These are phyloP conservation scores for Corvus hawaiiensis DNA, from an alignment of 2,113 vertebrate genomes.

Conservation along the genomic window DNA sequence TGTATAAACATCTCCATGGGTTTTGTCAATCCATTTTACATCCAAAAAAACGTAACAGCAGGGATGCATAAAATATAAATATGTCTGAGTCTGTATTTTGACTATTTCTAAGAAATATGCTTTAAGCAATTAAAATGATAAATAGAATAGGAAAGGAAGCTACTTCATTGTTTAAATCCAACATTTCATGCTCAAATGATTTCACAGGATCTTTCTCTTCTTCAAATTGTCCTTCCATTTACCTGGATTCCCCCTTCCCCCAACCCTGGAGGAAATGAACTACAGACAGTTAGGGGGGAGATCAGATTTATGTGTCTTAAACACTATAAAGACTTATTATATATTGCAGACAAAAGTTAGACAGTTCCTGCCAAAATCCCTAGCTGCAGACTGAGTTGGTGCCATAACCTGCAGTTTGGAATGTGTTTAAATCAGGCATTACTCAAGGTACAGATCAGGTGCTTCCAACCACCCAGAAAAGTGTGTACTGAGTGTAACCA, in stretches of 20 bases:
- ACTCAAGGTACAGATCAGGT: conserved; percentile 39
- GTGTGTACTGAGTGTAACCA: background rate
- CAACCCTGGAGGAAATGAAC: conserved; percentile 38
- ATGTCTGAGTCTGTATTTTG: conserved; percentile 70
- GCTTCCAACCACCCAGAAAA: background rate
- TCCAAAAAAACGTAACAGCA: conserved; percentile 58
- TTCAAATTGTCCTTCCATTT: conserved; percentile 50
- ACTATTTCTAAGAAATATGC: conserved; percentile 64
- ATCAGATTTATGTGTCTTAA: conserved; percentile 60
- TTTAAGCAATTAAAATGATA: conserved; percentile 67
- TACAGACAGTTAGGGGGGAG: conserved; percentile 23
- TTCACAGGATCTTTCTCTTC: conserved; percentile 29
- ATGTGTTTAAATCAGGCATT: background rate
- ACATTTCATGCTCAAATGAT: conserved; percentile 52
- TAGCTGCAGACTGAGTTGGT: background rate
- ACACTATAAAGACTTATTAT: conserved; percentile 38
- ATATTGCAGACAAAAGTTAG: conserved; percentile 46
- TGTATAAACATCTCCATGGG: conserved; percentile 68
- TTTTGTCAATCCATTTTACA: conserved; percentile 46
- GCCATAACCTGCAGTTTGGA: conserved; percentile 20
- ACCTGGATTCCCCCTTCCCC: conserved; percentile 11
- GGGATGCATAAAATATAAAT: conserved; percentile 66
- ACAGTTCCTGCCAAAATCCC: conserved; percentile 45
- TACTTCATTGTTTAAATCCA: conserved; percentile 61
- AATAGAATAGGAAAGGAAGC: conserved; percentile 63